phyloP scores from a whole-genome alignment of 2,113 vertebrate genomes.

The Reinhardtius hippoglossoides region DNA sequence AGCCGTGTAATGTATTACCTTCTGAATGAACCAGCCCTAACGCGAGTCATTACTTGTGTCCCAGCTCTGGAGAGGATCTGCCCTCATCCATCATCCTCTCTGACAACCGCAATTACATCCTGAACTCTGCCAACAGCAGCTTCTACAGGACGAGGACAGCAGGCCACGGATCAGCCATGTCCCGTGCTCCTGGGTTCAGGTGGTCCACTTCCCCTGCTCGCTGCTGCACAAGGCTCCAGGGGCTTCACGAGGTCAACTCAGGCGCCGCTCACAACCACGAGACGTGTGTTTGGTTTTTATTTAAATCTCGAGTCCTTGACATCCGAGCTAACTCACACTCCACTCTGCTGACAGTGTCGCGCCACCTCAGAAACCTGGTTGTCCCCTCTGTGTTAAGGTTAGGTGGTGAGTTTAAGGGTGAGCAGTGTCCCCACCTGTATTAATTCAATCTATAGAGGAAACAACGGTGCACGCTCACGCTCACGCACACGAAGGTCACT shows the following conservation, averaged over 20 bases:
- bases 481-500: no score
- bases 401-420: no score
- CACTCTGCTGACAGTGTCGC: no score
- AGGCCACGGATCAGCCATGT: background rate
- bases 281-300: background rate
- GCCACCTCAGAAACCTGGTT: no score
- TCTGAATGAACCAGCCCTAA: constrained; percentile 15
- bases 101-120: constrained; percentile 50
- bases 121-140: constrained; percentile 39
- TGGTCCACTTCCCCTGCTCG: background rate
- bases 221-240: background rate
- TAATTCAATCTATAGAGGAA: no score
- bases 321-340: no score
- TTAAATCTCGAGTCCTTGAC: background rate
- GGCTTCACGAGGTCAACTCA: background rate
- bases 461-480: no score
- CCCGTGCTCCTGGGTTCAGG: background rate
- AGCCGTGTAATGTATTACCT: constrained; percentile 21
- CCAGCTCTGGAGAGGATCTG: constrained; percentile 14
- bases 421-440: no score
- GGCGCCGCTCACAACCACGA: background rate
- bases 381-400: no score
- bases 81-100: constrained; percentile 46
- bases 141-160: constrained; percentile 16
- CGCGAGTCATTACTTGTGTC: constrained; percentile 31